Evolutionary conservation across 1,140 invertebrate species (phyloP).

Genomic region (Orchestia grillus): DNA sequence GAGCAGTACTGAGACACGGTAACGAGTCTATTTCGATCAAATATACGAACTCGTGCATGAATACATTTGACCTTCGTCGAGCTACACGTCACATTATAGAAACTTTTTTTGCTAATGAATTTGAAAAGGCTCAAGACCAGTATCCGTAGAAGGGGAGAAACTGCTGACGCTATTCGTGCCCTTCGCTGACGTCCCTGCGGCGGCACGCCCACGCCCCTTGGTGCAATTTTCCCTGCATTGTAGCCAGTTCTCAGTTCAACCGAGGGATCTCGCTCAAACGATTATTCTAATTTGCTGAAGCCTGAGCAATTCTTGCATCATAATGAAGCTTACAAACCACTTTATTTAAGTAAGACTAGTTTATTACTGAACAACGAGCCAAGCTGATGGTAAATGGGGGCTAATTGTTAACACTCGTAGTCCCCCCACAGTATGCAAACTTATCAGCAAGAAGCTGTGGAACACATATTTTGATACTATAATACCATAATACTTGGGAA

Average conservation of each 20-base stretch:
- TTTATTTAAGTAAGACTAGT: neutral
- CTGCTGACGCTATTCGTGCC: neutral
- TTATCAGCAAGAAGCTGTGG: too few relatives aligned
- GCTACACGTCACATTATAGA: neutral
- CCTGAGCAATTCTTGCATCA: neutral
- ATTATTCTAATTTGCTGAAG: neutral
- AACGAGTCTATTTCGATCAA: neutral
- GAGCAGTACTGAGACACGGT: neutral
- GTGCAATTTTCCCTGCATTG: neutral
- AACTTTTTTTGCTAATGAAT: neutral
- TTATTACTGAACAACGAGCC: too few relatives aligned
- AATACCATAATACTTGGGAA: too few relatives aligned
- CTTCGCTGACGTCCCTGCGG: neutral
- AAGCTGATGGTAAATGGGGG: too few relatives aligned
- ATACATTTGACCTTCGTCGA: neutral
- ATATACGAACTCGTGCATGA: neutral
- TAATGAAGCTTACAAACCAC: neutral
- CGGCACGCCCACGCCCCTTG: neutral
- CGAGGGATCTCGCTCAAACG: neutral
- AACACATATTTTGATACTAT: too few relatives aligned
- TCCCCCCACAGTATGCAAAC: too few relatives aligned
- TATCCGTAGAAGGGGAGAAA: constrained; percentile 30
- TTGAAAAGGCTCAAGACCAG: neutral
- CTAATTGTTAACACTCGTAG: too few relatives aligned
- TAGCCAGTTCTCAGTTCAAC: neutral